Percentiles rank a stretch among this genome's conserved stretches.
Evolutionary conservation across 2,797 vertebrate species (phyloP).

Genomic region (Pristis pectinata): DNA sequence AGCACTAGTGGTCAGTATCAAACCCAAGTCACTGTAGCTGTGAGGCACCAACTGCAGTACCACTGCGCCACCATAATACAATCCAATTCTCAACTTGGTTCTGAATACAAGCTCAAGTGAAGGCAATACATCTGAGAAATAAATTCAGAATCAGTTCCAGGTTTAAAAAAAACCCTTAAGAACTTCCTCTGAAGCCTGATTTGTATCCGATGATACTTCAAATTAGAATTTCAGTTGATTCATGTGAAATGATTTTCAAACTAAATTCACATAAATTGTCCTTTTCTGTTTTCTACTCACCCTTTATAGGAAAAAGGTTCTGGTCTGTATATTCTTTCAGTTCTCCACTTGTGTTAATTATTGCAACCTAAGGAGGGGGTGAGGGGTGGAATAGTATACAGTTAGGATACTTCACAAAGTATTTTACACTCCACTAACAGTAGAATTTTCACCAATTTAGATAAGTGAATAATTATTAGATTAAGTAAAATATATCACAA

Average conservation of each 20-base stretch:
- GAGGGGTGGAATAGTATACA: not conserved
- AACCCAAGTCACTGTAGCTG: no score
- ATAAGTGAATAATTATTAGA: not conserved
- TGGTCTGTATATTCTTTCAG: slow-evolving; percentile 67
- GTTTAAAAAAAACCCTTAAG: not conserved
- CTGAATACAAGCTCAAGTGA: not conserved
- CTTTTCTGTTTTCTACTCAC: slow-evolving; percentile 51
- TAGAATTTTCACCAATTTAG: not conserved
- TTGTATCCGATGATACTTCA: not conserved
- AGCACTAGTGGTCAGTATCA: not conserved
- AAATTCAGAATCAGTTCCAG: not conserved
- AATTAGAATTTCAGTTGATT: not conserved
- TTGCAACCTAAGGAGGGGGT: slow-evolving; percentile 56
- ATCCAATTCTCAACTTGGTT: not conserved
- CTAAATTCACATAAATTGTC: not conserved
- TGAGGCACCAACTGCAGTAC: no score
- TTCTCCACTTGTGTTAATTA: slow-evolving; percentile 63
- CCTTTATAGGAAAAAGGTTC: slow-evolving; percentile 67
- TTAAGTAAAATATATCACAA: not conserved
- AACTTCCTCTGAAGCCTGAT: not conserved
- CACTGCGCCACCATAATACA: not conserved
- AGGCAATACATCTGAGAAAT: not conserved
- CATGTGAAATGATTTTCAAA: not conserved
- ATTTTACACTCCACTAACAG: not conserved
- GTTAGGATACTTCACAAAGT: not conserved